These are phyloP conservation scores for Rallus crepitans DNA, from an alignment of 2,797 vertebrate genomes.

Conservation along the genomic window DNA sequence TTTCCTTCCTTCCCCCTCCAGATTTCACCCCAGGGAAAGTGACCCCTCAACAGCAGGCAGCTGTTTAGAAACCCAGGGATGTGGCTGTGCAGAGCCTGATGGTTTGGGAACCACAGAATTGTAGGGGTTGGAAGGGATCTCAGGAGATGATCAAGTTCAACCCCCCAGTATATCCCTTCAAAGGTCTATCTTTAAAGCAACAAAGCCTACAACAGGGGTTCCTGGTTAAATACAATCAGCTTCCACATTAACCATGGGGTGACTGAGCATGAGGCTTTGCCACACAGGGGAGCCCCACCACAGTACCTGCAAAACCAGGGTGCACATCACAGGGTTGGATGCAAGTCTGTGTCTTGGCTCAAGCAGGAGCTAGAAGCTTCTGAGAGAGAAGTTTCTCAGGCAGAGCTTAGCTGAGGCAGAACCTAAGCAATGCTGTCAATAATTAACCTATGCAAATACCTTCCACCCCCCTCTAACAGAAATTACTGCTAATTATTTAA, in stretches of 20 bases:
- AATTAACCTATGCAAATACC: neutral
- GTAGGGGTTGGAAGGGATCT: too few relatives aligned
- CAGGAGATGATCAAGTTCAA: too few relatives aligned
- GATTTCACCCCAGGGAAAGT: neutral
- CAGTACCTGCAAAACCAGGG: fast-evolving
- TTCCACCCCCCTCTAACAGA: neutral
- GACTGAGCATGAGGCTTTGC: fast-evolving
- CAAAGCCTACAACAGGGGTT: neutral
- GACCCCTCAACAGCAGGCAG: neutral
- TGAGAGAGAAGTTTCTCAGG: neutral
- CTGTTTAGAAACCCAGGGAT: neutral
- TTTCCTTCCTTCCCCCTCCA: neutral
- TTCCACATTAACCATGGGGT: neutral
- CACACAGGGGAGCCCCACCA: neutral
- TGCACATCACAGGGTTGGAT: fast-evolving
- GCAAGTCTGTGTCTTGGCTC: neutral
- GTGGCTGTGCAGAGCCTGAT: neutral
- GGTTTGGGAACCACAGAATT: too few relatives aligned
- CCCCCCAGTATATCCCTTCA: neutral
- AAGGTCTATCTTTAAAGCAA: neutral
- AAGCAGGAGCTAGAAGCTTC: neutral
- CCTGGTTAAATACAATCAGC: neutral
- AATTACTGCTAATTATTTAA: neutral
- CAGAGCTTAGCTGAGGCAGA: neutral
- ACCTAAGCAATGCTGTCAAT: neutral